These are phyloP conservation scores for Rana temporaria DNA, from an alignment of 2,113 vertebrate species.

Conservation along the genomic window DNA sequence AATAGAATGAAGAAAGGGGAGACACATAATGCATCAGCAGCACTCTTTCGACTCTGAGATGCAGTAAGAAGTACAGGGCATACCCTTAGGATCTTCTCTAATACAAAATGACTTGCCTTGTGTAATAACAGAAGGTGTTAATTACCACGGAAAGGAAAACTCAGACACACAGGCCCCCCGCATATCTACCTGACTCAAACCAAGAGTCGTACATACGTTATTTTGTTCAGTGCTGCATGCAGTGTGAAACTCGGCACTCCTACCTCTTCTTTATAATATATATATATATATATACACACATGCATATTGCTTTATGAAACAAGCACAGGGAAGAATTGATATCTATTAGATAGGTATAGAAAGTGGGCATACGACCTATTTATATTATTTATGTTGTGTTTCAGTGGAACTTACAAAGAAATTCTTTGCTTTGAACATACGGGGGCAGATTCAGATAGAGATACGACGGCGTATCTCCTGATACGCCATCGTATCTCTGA, in stretches of 20 bases:
- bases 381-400: too few relatives aligned
- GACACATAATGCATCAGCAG: not conserved
- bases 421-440: too few relatives aligned
- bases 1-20: not conserved
- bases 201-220: conserved; percentile 7
- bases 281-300: not conserved
- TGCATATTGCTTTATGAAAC: not conserved
- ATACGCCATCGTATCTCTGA: too few relatives aligned
- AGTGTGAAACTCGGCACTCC: conserved; percentile 25
- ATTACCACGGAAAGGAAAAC: conserved; percentile 44
- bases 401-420: too few relatives aligned
- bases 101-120: not conserved
- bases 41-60: too few relatives aligned
- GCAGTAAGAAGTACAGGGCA: conserved; percentile 17
- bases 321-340: not conserved
- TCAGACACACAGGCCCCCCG: conserved; percentile 18
- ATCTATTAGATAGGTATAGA: not conserved
- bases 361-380: not conserved
- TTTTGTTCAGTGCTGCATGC: not conserved
- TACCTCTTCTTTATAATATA: not conserved
- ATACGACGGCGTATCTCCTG: too few relatives aligned
- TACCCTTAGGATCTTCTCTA: conserved; percentile 10
- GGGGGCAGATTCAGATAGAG: too few relatives aligned
- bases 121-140: conserved; percentile 13
- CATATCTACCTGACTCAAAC: conserved; percentile 24